phyloP scores from a whole-genome alignment of 2,797 vertebrate genomes.

The Rhodeus uyekii region DNA sequence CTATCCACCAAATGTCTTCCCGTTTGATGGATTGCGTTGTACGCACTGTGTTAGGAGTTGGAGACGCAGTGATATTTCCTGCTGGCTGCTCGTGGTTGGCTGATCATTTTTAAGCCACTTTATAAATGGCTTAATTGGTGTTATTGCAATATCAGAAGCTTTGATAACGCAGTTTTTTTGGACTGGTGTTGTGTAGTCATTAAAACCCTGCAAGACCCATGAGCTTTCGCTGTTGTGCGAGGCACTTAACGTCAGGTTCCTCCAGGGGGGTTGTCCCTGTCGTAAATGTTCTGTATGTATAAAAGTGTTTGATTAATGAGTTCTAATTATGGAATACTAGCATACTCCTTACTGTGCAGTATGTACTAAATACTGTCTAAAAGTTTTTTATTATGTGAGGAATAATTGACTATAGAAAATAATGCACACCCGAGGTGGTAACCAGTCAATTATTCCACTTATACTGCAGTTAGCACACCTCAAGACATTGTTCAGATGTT shows the following conservation, averaged over 20 bases:
- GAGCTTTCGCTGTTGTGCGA: slow-evolving; percentile 11
- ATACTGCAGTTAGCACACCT: no score
- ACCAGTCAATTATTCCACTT: no score
- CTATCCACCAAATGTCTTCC: slow-evolving; percentile 44
- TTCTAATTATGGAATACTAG: background rate
- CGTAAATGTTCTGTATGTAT: slow-evolving; percentile 11
- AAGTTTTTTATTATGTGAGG: background rate
- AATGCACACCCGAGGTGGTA: no score
- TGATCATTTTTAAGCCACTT: slow-evolving; percentile 23
- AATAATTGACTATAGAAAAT: no score
- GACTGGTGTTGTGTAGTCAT: slow-evolving; percentile 11
- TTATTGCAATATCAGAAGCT: slow-evolving; percentile 12
- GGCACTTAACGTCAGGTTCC: slow-evolving; percentile 14
- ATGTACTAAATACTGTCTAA: background rate
- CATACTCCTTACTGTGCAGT: background rate
- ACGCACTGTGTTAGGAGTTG: slow-evolving; percentile 11
- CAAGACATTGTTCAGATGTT: background rate
- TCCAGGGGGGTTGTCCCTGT: slow-evolving; percentile 9
- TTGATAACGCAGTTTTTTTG: background rate
- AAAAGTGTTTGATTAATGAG: slow-evolving; percentile 20
- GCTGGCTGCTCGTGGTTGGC: slow-evolving; percentile 36
- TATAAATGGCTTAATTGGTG: slow-evolving; percentile 30
- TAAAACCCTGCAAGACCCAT: slow-evolving; percentile 13
- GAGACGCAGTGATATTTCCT: slow-evolving; percentile 46
- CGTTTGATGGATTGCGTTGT: slow-evolving; percentile 50